Percentiles rank a stretch among this genome's conserved stretches.
Conservation (phyloP, 2,888 invertebrate species). For the Cotesia congregata region DNA sequence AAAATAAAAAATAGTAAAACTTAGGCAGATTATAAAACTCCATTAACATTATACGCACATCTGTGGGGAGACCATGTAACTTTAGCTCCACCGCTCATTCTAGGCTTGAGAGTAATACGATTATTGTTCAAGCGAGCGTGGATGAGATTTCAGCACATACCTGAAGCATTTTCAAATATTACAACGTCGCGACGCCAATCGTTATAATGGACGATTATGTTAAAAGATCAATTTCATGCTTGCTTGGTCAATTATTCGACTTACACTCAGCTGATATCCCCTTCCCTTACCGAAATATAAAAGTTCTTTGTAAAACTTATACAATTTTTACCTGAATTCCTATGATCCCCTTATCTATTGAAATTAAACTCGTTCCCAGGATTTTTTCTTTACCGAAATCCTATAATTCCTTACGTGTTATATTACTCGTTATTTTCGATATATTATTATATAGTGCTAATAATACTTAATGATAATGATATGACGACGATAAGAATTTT, state of each 20-base stretch:
- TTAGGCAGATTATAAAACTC: constrained; percentile 66
- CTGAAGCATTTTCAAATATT: not conserved
- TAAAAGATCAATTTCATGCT: constrained; percentile 10
- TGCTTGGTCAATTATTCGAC: constrained; percentile 18
- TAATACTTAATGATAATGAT: constrained; percentile 69
- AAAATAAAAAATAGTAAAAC: constrained; percentile 42
- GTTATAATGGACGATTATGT: not conserved
- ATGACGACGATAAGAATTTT: constrained; percentile 69
- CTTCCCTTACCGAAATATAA: not conserved
- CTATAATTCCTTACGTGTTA: constrained; percentile 68
- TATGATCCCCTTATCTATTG: not conserved
- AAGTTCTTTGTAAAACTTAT: not conserved
- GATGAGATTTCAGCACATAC: not conserved
- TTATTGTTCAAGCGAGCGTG: constrained; percentile 5
- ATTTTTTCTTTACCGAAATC: constrained; percentile 35
- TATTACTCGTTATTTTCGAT: constrained; percentile 71
- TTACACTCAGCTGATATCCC: constrained; percentile 22
- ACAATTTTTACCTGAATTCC: constrained; percentile 4
- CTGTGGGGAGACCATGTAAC: constrained; percentile 71
- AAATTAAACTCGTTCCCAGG: constrained; percentile 7
- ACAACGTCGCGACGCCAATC: constrained; percentile 30
- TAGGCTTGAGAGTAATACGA: constrained; percentile 41
- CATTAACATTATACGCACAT: constrained; percentile 69
- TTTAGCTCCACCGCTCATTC: constrained; percentile 69
- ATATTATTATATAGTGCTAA: constrained; percentile 70